Evolutionary conservation across 1,140 invertebrate genomes (phyloP), one percentile per base, ranked within the genome.

Genomic region (Macrosteles quadrilineatus): DNA sequence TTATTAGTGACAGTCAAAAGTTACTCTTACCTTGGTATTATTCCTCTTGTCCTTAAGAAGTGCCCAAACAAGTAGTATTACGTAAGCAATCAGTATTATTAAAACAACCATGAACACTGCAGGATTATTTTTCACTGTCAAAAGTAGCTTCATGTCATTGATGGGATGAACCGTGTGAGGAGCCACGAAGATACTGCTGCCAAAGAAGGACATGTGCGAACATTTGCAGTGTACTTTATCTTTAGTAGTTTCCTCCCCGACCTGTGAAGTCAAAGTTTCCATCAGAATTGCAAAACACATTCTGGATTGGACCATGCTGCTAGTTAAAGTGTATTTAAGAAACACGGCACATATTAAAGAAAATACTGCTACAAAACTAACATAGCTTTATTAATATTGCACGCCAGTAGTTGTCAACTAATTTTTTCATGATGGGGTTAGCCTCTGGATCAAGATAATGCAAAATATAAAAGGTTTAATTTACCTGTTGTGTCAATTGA

Each of bases 101-200:
- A 23, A 12, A 4, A 74, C 45, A n/a, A 74, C 27, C 2, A 69
- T 9, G 6, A 73, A 3, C 3, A 67, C 66, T 17, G 64, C 23
- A 12, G 43, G 50, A 53, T 74, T 74, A 25, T 74, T 27, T n/a
- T 32, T 17, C 25, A 73, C 40, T 0, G 69, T 67, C 0, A 62
- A 25, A 53, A 74, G 70, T 40, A 74, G 59, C 11, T 68, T 0
- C 9, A 73, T 66, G 62, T 74, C 73, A 1, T 71, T 21, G 19
- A 73, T 25, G 2, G 57, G 68, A 57, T 63, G 31, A 14, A 70
- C 45, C 25, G 23, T 36, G 30, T 43, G 36, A 12, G 68, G 68
- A 17, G 68, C 55, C 4, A 70, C 29, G 31, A 70, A 63, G 4
- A 70, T 64, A 12, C 32, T 45, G 27, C 55, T 43, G 1, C 68